phyloP scores from a whole-genome alignment of 2,113 vertebrate species.

The Ictalurus punctatus region DNA sequence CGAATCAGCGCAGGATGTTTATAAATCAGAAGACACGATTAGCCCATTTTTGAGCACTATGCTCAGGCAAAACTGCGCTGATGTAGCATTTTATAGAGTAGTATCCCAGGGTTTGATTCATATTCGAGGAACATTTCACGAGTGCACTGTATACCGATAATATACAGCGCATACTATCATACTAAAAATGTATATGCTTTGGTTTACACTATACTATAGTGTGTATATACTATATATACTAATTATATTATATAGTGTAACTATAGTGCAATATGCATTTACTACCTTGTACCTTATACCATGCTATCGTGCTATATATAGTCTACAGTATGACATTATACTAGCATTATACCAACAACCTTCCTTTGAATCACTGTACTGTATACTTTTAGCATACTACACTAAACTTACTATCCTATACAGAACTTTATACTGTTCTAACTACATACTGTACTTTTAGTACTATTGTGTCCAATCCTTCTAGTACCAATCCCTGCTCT shows the following conservation, averaged over 20 bases:
- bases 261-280: not conserved
- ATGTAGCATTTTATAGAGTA: not conserved
- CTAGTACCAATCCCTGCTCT: too few relatives aligned
- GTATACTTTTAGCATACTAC: too few relatives aligned
- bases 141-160: not conserved
- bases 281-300: not conserved
- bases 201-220: not conserved
- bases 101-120: not conserved
- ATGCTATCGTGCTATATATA: not conserved
- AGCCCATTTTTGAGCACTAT: not conserved
- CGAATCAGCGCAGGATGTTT: slow-evolving; percentile 16
- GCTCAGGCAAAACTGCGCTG: not conserved
- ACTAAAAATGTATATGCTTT: not conserved
- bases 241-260: not conserved
- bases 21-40: not conserved
- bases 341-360: not conserved
- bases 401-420: too few relatives aligned
- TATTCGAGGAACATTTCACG: not conserved
- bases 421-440: too few relatives aligned
- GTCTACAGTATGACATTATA: not conserved
- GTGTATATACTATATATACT: too few relatives aligned
- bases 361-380: too few relatives aligned
- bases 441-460: too few relatives aligned
- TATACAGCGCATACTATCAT: not conserved
- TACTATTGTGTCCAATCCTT: too few relatives aligned